Evolutionary conservation across 2,113 vertebrate species (phyloP).

Genomic region (Trematomus loennbergii): DNA sequence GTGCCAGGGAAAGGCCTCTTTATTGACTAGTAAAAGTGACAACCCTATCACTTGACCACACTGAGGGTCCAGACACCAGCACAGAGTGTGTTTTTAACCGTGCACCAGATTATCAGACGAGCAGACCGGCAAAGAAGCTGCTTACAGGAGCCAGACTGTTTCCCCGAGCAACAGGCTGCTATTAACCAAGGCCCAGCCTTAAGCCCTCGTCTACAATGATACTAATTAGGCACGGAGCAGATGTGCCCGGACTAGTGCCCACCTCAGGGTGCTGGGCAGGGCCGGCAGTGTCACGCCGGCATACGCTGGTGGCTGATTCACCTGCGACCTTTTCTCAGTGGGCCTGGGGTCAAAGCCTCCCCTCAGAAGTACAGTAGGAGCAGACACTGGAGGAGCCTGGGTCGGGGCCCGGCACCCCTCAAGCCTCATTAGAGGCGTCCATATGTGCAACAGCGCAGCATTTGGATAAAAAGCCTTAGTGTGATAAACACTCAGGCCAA

Average conservation of each 20-base stretch:
- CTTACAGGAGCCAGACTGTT: slow-evolving; percentile 71
- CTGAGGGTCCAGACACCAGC: not conserved
- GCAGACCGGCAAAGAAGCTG: slow-evolving; percentile 54
- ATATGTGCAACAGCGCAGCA: slow-evolving; percentile 71
- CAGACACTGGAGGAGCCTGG: slow-evolving; percentile 55
- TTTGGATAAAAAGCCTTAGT: slow-evolving; percentile 50
- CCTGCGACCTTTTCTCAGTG: slow-evolving; percentile 78
- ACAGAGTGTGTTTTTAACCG: slow-evolving; percentile 30
- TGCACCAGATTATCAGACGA: slow-evolving; percentile 66
- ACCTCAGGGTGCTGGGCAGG: slow-evolving; percentile 69
- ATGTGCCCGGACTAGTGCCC: slow-evolving; percentile 66
- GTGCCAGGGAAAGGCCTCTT: not conserved
- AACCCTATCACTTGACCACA: slow-evolving; percentile 6
- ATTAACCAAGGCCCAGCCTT: slow-evolving; percentile 70
- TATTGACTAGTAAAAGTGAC: not conserved
- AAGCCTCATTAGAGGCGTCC: slow-evolving; percentile 75
- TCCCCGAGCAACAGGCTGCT: slow-evolving; percentile 78
- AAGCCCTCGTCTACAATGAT: slow-evolving; percentile 73
- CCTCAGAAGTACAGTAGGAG: slow-evolving; percentile 52
- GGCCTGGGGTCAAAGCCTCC: slow-evolving; percentile 65
- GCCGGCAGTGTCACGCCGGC: slow-evolving; percentile 46
- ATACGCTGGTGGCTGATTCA: slow-evolving; percentile 65
- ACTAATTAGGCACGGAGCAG: slow-evolving; percentile 79
- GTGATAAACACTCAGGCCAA: slow-evolving; percentile 34
- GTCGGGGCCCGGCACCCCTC: slow-evolving; percentile 62